Percentiles rank a stretch among this genome's conserved stretches.
Conservation (phyloP, 2,113 vertebrate genomes). For the Propithecus coquereli region DNA sequence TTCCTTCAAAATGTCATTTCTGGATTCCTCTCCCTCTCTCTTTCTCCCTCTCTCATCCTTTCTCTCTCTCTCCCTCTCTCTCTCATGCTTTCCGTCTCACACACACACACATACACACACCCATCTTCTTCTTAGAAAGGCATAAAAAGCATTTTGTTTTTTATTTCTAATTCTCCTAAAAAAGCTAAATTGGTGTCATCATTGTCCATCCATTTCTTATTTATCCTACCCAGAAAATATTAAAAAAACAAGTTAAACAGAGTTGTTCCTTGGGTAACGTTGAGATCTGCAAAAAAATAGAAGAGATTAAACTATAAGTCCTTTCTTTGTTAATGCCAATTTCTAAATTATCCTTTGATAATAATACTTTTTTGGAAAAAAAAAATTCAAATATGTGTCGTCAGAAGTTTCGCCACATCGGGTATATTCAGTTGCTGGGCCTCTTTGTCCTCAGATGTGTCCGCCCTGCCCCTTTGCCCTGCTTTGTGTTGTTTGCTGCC, state of each 20-base stretch:
- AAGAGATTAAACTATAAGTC: neutral
- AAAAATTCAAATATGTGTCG: neutral
- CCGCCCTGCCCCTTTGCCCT: accelerated
- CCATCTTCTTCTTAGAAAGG: neutral
- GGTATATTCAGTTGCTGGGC: neutral
- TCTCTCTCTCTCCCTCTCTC: neutral
- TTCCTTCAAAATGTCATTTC: neutral
- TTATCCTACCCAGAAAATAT: neutral
- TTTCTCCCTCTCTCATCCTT: too few relatives aligned
- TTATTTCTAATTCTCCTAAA: neutral
- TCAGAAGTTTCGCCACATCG: neutral
- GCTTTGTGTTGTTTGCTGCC: neutral
- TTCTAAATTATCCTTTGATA: neutral
- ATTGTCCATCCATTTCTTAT: neutral
- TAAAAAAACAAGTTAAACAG: neutral
- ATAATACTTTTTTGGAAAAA: neutral
- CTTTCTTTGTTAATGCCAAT: neutral
- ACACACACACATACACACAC: too few relatives aligned
- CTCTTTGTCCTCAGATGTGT: neutral
- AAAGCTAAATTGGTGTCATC: neutral
- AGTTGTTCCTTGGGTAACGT: too few relatives aligned
- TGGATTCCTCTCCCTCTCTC: neutral
- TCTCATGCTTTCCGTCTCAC: neutral
- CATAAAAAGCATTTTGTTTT: neutral
- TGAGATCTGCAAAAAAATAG: neutral